Base-by-base conservation (phyloP, 1,140 invertebrate species). In the Mylabris phalerata region DNA sequence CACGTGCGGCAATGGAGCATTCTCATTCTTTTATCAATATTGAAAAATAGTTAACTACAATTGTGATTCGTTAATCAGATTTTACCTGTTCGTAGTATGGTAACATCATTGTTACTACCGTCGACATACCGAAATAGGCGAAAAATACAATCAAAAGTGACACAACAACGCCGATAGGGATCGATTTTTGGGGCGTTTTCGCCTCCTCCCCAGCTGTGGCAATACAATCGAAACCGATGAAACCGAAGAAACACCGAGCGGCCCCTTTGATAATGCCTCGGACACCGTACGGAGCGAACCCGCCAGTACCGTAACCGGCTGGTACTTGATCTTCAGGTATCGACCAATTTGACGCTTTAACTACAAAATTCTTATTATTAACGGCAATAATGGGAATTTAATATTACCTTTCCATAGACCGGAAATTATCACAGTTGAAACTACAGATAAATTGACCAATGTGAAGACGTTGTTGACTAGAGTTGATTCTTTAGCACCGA, bases 221-320 rank as follows among this genome's bases (percentile, higher is more conserved):
- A 60, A 95, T 89, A 67, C 87, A 89, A 75, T 95, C 92, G 68
- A 94, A 94, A 54, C 91, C 91, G 62, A 94, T 90, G 64, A 93
- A 95, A 7, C 89, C 92, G 72, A 92, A 95, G 71, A 95, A 95
- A 73, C 92, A 95, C 7, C 86, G 89, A 0, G 91, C 91, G 5
- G 92, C 91, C 1, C 92, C 92, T 43, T 82, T 81, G 50, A 92
- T 84, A 11, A 91, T 82, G 5, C 92, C 92, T 3, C 80, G 76
- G 9, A 93, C 70, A 0, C 91, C 92, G 71, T 83, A 93, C 0
- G 92, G 92, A 7, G 85, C 80, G 72, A 94, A 95, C 4, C 90
- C 91, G 3, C 91, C 90, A 3, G 67, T 68, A 6, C 88, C 88
- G 60, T 78, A 81, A 38, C 77, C 70, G 38, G 75, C 69, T 0